These are phyloP conservation scores for Hirtodrosophila cameraria DNA, from an alignment of 2,888 invertebrate genomes.

Conservation along the genomic window DNA sequence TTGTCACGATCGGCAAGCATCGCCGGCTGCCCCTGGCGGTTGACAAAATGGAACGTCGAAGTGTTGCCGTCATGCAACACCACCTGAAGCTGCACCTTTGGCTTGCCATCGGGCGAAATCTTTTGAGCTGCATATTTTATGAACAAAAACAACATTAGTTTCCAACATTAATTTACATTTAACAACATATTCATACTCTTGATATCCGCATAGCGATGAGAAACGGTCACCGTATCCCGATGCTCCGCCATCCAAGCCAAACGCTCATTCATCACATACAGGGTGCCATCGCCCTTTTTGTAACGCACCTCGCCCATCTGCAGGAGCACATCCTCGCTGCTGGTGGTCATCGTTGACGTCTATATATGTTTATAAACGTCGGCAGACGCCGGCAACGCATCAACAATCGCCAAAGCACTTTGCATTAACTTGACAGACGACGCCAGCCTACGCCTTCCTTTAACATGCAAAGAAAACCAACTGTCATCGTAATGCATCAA, in stretches of 20 bases:
- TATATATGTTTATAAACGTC: background rate
- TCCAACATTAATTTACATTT: background rate
- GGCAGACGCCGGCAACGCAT: conserved; percentile 33
- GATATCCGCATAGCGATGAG: conserved; percentile 97
- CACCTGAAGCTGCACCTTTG: conserved; percentile 98
- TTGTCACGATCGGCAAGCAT: conserved; percentile 96
- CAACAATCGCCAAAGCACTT: conserved; percentile 22
- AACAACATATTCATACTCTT: conserved; percentile 90
- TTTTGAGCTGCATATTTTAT: conserved; percentile 91
- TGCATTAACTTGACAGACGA: conserved; percentile 35
- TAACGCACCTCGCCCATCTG: conserved; percentile 96
- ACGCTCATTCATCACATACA: conserved; percentile 97
- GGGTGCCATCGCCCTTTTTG: conserved; percentile 97
- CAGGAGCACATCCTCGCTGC: conserved; percentile 96
- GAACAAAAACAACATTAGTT: background rate
- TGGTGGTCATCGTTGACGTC: conserved; percentile 88
- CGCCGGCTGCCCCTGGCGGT: conserved; percentile 91
- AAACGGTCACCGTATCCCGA: conserved; percentile 95
- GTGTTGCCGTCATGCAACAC: conserved; percentile 96
- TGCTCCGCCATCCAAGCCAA: conserved; percentile 98
- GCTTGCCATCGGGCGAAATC: conserved; percentile 98
- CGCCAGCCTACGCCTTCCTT: conserved; percentile 41
- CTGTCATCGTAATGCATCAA: conserved; percentile 11
- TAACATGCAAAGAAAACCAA: conserved; percentile 21
- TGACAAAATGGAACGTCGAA: conserved; percentile 98